A percentile compares a stretch with the other conserved stretches of the same genome.
Conservation (phyloP, 2,797 vertebrate genomes). For the Argyrosomus regius region DNA sequence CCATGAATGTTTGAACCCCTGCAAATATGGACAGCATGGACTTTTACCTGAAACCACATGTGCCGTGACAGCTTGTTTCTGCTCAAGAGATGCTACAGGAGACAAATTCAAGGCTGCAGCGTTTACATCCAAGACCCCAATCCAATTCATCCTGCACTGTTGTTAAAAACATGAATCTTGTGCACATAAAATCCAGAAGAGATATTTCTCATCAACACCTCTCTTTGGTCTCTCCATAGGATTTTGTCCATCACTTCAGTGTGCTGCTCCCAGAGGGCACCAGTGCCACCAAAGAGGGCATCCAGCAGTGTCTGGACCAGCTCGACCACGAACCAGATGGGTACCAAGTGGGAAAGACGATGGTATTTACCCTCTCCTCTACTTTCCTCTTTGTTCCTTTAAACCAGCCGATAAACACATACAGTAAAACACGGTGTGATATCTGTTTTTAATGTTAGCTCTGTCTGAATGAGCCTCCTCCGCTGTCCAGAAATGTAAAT, state of each 20-base stretch:
- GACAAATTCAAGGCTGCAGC: background rate
- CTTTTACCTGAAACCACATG: conserved; percentile 72
- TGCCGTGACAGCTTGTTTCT: conserved; percentile 28
- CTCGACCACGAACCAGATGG: conserved; percentile 87
- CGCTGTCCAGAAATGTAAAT: background rate
- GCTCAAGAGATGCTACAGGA: conserved; percentile 8
- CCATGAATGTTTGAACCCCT: conserved; percentile 73
- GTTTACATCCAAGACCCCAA: background rate
- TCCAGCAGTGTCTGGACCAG: conserved; percentile 90
- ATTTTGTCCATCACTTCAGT: conserved; percentile 94
- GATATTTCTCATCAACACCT: conserved; percentile 8
- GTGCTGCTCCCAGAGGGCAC: conserved; percentile 91
- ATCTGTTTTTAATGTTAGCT: conserved; percentile 2
- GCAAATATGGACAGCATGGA: conserved; percentile 58
- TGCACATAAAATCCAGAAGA: background rate
- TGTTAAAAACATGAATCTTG: background rate
- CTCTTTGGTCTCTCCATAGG: conserved; percentile 79
- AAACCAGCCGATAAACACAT: background rate
- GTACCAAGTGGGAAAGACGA: conserved; percentile 96
- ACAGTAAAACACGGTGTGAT: background rate
- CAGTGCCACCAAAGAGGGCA: conserved; percentile 86
- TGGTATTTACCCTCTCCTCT: conserved; percentile 83
- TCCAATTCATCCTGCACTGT: background rate
- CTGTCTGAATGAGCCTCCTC: background rate
- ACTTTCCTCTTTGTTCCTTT: background rate